Percentiles rank a stretch among this genome's conserved stretches.
phyloP scores from a whole-genome alignment of 2,113 vertebrate genomes.

The Donacobius atricapilla region DNA sequence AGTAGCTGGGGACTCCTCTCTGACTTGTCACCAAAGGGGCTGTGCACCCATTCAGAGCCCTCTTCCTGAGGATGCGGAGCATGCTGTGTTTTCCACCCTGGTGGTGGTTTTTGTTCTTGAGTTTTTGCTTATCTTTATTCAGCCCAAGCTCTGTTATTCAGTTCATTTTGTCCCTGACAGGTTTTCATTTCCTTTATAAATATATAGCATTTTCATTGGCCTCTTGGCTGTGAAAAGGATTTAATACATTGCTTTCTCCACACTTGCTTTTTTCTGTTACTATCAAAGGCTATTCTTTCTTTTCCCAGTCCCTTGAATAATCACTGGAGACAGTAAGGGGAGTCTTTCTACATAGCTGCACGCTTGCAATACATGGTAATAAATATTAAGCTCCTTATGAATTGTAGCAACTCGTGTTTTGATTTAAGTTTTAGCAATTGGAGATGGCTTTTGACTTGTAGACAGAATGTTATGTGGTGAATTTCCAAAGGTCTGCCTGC shows the following conservation, averaged over 20 bases:
- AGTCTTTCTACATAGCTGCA: neutral
- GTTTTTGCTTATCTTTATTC: constrained; percentile 45
- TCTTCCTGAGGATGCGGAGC: neutral
- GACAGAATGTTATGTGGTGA: neutral
- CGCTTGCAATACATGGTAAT: constrained; percentile 19
- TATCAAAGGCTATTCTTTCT: constrained; percentile 52
- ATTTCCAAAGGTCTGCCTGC: constrained; percentile 12
- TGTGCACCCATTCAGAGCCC: neutral
- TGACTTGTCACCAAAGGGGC: neutral
- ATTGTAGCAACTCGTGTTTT: constrained; percentile 48
- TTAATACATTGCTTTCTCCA: constrained; percentile 62
- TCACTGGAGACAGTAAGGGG: constrained; percentile 12
- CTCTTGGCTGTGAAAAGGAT: constrained; percentile 63
- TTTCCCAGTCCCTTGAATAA: constrained; percentile 16
- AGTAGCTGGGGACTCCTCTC: neutral
- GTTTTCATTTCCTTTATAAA: constrained; percentile 71
- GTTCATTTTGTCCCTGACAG: constrained; percentile 61
- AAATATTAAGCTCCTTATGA: constrained; percentile 58
- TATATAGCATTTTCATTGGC: constrained; percentile 62
- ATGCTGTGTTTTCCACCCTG: neutral
- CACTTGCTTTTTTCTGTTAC: constrained; percentile 38
- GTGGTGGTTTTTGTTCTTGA: neutral
- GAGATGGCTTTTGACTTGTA: constrained; percentile 49
- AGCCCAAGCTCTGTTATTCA: constrained; percentile 43
- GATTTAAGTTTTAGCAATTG: constrained; percentile 46